Conservation (phyloP, 2,888 invertebrate genomes). For the Sialis lutaria region DNA sequence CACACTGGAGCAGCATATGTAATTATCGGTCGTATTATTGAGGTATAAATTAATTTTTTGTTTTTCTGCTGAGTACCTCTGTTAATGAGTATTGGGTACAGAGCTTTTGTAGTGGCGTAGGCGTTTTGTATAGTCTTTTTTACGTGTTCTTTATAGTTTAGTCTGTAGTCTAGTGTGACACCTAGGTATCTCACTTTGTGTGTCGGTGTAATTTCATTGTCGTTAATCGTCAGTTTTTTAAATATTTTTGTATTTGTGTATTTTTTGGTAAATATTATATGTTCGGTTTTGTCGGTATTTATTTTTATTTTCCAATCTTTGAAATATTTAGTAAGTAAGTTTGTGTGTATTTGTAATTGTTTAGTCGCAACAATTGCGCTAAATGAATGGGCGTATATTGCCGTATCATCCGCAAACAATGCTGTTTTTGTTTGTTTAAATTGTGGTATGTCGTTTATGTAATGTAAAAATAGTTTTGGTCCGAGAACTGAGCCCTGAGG, state of each 20-base stretch:
- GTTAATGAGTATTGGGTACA: conserved; percentile 6
- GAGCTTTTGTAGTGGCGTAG: conserved; percentile 6
- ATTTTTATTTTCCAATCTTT: conserved; percentile 9
- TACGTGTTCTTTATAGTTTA: conserved; percentile 10
- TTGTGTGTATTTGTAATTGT: conserved; percentile 6
- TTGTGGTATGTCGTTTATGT: conserved; percentile 7
- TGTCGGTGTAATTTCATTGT: conserved; percentile 4
- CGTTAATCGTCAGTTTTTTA: conserved; percentile 5
- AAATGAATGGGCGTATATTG: conserved; percentile 8
- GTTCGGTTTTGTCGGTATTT: conserved; percentile 8
- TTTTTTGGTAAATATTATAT: conserved; percentile 9
- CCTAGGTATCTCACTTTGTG: conserved; percentile 12
- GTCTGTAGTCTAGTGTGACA: conserved; percentile 10
- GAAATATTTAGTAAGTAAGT: conserved; percentile 5
- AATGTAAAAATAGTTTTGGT: conserved; percentile 8
- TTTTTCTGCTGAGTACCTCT: conserved; percentile 7
- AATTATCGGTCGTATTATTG: conserved; percentile 11
- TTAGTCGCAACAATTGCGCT: conserved; percentile 3
- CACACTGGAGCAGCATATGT: conserved; percentile 14
- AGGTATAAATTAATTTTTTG: conserved; percentile 12
- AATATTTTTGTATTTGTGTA: conserved; percentile 5
- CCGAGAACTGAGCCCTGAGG: conserved; percentile 6
- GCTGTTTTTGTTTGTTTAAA: conserved; percentile 8
- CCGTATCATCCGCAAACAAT: conserved; percentile 10
- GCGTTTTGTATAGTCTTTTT: conserved; percentile 2